These are phyloP conservation scores for Channa striata DNA, from an alignment of 2,797 vertebrate species.

Conservation along the genomic window DNA sequence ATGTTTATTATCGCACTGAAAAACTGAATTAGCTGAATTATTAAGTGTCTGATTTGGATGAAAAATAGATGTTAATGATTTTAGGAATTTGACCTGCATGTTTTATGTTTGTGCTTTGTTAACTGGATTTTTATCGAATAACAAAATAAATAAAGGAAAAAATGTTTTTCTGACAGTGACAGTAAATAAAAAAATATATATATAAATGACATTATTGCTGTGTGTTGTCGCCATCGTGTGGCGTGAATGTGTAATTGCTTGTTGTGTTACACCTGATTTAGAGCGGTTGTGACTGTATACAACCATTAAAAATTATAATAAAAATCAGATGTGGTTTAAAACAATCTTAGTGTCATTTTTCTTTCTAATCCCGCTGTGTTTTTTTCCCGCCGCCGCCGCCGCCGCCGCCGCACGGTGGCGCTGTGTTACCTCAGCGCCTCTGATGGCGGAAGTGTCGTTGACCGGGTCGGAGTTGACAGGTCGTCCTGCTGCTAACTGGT, in stretches of 20 bases:
- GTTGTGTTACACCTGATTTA: neutral
- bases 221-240: conserved; percentile 42
- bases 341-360: accelerated
- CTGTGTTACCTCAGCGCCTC: conserved; percentile 14
- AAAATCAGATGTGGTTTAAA: neutral
- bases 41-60: too few species aligned
- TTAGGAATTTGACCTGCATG: too few species aligned
- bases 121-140: too few species aligned
- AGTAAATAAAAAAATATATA: too few species aligned
- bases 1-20: too few species aligned
- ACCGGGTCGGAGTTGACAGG: conserved; percentile 70
- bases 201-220: neutral
- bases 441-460: conserved; percentile 23
- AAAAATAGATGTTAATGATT: too few species aligned
- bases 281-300: too few species aligned
- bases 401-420: conserved; percentile 45
- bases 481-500: neutral
- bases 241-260: accelerated
- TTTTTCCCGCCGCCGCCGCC: too few species aligned
- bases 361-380: accelerated
- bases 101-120: too few species aligned
- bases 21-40: too few species aligned
- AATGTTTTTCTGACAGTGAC: too few species aligned
- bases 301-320: neutral
- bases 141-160: too few species aligned